Conservation (phyloP, 1,140 invertebrate genomes). For the Paracyclopina nana region DNA sequence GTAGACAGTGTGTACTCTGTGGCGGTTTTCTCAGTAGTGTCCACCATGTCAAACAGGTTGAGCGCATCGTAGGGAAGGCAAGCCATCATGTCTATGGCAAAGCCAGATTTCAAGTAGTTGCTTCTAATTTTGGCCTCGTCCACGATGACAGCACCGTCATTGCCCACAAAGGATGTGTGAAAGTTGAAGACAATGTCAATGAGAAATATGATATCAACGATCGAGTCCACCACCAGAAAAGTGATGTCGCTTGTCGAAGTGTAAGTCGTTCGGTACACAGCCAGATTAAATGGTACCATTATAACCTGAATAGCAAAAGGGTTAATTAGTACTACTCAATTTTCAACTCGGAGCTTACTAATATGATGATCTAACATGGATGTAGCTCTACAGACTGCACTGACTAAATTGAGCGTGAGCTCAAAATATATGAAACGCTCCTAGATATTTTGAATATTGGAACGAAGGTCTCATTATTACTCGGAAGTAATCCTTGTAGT, state of each 20-base stretch:
- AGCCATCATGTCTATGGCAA: conserved; percentile 39
- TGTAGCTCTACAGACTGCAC: too few species aligned
- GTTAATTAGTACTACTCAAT: too few species aligned
- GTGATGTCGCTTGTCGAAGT: conserved; percentile 31
- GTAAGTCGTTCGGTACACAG: conserved; percentile 32
- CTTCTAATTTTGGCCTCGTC: conserved; percentile 27
- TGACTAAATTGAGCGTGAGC: too few species aligned
- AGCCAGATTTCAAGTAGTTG: conserved; percentile 43
- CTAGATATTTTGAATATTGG: too few species aligned
- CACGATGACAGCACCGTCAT: conserved; percentile 30
- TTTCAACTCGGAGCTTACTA: too few species aligned
- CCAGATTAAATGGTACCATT: conserved; percentile 36
- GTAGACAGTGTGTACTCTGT: too few species aligned
- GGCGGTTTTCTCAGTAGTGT: too few species aligned
- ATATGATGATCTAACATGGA: too few species aligned
- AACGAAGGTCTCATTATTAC: too few species aligned
- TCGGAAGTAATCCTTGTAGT: too few species aligned
- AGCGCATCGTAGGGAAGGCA: conserved; percentile 43
- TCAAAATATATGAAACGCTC: too few species aligned
- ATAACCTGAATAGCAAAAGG: too few species aligned
- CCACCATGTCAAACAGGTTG: conserved; percentile 38
- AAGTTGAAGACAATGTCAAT: conserved; percentile 37
- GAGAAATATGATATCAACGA: conserved; percentile 38
- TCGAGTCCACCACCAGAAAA: conserved; percentile 30
- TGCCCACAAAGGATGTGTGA: conserved; percentile 37